These are phyloP conservation scores for Oligia latruncula DNA, from an alignment of 2,888 invertebrate genomes.

Conservation along the genomic window DNA sequence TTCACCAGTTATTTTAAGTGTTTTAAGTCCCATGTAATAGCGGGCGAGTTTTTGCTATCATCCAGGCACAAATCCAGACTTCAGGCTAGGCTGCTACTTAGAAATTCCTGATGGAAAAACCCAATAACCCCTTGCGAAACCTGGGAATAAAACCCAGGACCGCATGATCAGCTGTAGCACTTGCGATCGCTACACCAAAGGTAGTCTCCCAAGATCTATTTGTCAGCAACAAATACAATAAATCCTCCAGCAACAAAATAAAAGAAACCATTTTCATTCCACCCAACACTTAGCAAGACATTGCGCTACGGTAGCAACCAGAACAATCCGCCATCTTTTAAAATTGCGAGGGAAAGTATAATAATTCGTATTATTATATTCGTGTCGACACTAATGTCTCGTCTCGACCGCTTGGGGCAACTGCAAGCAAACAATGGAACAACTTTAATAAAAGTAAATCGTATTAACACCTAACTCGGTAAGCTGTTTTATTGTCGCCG, in stretches of 20 bases:
- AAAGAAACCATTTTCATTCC: constrained; percentile 27
- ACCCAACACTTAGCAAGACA: constrained; percentile 25
- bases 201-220: background rate
- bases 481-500: constrained; percentile 76
- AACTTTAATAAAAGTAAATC: constrained; percentile 84
- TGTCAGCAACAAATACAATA: background rate
- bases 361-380: constrained; percentile 71
- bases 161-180: background rate
- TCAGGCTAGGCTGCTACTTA: background rate
- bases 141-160: background rate
- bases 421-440: constrained; percentile 76
- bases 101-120: background rate
- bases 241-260: constrained; percentile 6
- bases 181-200: background rate
- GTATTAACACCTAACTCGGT: constrained; percentile 81
- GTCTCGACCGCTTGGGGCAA: constrained; percentile 68
- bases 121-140: background rate
- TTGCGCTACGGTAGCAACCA: constrained; percentile 36
- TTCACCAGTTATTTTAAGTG: background rate
- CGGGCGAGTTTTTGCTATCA: background rate
- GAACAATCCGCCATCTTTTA: constrained; percentile 49
- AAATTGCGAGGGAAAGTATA: constrained; percentile 64
- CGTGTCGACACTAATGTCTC: constrained; percentile 73
- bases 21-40: background rate
- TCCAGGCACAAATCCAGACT: background rate